Conservation (phyloP, 2,888 invertebrate genomes). For the Scrobipalpa atriplicella region DNA sequence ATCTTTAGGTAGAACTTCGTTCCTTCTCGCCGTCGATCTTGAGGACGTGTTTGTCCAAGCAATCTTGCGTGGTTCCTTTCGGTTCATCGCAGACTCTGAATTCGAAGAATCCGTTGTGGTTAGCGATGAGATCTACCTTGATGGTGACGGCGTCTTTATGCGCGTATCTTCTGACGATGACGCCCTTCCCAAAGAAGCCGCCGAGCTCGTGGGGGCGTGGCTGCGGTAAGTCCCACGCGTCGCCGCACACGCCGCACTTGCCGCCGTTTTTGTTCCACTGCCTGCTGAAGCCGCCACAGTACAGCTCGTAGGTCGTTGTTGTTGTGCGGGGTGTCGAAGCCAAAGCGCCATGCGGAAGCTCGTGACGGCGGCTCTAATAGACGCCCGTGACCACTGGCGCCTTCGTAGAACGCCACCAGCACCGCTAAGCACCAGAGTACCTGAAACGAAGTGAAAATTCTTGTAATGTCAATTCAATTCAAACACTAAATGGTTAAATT, state of each 20-base stretch:
- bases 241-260: constrained; percentile 94
- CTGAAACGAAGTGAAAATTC: constrained; percentile 52
- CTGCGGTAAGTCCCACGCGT: constrained; percentile 88
- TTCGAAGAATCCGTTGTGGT: constrained; percentile 93
- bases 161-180: constrained; percentile 90
- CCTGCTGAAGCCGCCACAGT: constrained; percentile 93
- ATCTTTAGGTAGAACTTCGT: constrained; percentile 87
- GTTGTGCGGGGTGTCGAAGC: constrained; percentile 93
- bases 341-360: constrained; percentile 94
- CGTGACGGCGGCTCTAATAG: constrained; percentile 93
- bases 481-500: too few species aligned
- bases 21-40: constrained; percentile 76
- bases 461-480: too few species aligned
- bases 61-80: constrained; percentile 87
- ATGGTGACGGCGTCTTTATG: constrained; percentile 87
- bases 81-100: constrained; percentile 91
- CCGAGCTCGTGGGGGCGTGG: constrained; percentile 93
- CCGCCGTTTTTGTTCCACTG: constrained; percentile 92
- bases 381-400: constrained; percentile 85
- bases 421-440: constrained; percentile 65
- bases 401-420: constrained; percentile 52
- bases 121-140: constrained; percentile 93
- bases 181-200: constrained; percentile 91
- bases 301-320: constrained; percentile 95
- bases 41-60: constrained; percentile 88